phyloP scores from a whole-genome alignment of 2,797 vertebrate species.

The Buceros bicornis region DNA sequence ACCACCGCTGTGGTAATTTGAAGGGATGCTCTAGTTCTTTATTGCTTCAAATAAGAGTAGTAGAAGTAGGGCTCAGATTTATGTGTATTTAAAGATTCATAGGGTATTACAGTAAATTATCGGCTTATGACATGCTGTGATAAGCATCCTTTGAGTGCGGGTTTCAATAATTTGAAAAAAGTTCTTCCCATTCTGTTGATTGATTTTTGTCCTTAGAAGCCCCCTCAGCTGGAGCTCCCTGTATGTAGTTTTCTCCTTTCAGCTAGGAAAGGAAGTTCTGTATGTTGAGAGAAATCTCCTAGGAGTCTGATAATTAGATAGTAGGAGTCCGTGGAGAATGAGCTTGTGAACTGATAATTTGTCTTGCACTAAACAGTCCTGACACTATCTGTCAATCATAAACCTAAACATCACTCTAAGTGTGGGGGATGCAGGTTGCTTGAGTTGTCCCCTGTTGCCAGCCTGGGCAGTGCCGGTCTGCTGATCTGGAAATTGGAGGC shows the following conservation, averaged over 20 bases:
- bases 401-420: neutral
- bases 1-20: neutral
- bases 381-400: neutral
- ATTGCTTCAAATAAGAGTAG: neutral
- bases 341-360: neutral
- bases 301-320: neutral
- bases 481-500: slow-evolving; percentile 4
- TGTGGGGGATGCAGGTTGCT: neutral
- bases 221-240: neutral
- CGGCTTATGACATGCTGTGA: neutral
- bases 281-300: neutral
- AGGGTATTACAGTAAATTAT: neutral
- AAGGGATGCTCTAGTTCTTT: neutral
- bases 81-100: neutral
- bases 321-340: neutral
- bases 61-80: neutral
- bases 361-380: neutral
- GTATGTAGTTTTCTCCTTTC: neutral
- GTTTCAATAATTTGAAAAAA: neutral
- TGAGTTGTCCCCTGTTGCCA: neutral
- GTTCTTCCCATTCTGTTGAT: neutral
- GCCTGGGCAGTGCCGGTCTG: neutral
- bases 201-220: neutral
- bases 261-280: neutral
- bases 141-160: neutral